phyloP scores from a whole-genome alignment of 1,140 invertebrate genomes.

The Danaus plexippus region DNA sequence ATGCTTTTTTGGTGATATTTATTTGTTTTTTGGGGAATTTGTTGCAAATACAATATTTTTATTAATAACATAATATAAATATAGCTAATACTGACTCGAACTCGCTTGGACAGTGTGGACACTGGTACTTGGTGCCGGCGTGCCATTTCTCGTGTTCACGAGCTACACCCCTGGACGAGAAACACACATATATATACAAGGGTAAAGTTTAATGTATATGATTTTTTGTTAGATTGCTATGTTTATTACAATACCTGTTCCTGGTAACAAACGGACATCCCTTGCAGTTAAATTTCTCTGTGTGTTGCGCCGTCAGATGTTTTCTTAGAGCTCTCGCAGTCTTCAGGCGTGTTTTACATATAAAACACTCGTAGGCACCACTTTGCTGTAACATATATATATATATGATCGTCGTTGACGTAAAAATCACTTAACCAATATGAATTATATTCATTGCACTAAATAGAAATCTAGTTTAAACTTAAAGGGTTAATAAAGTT shows the following conservation, averaged over 20 bases:
- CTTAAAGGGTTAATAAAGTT: no score
- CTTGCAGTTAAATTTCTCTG: conserved; percentile 53
- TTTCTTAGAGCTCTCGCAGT: conserved; percentile 45
- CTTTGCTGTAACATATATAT: conserved; percentile 35
- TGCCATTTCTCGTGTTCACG: conserved; percentile 54
- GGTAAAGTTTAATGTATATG: background rate
- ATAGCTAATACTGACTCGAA: conserved; percentile 45
- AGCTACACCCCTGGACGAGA: conserved; percentile 44
- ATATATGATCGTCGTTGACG: background rate
- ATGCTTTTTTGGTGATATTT: no score
- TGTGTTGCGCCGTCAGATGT: conserved; percentile 55
- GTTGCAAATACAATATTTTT: no score
- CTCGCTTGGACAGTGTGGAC: conserved; percentile 51
- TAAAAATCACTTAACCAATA: no score
- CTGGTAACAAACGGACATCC: conserved; percentile 56
- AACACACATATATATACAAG: background rate
- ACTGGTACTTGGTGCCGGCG: conserved; percentile 50
- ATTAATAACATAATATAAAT: no score
- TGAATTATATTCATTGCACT: no score
- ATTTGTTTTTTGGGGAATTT: no score
- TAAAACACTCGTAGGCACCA: conserved; percentile 54
- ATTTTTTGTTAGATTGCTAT: no score
- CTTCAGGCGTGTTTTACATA: conserved; percentile 51
- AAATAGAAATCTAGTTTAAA: no score
- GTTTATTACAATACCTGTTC: conserved; percentile 34